Conservation (phyloP, 2,888 invertebrate genomes). For the Cerastis rubricosa region DNA sequence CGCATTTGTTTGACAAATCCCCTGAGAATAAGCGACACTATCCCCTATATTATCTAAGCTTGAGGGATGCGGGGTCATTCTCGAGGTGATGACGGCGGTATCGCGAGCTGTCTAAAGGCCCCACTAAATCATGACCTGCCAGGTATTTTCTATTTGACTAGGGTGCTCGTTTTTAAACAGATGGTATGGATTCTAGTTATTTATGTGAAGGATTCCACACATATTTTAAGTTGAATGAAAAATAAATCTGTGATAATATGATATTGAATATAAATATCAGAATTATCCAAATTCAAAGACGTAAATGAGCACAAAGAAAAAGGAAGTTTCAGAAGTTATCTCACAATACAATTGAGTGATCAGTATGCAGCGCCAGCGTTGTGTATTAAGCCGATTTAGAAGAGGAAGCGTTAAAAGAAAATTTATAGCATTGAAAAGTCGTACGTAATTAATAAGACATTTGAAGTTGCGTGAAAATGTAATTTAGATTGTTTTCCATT, state of each 20-base stretch:
- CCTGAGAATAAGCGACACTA: conserved; percentile 86
- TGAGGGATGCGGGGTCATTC: conserved; percentile 90
- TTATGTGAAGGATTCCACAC: conserved; percentile 70
- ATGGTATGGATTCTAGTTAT: conserved; percentile 80
- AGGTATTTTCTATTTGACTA: conserved; percentile 83
- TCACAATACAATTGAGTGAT: conserved; percentile 82
- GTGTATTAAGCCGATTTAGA: conserved; percentile 88
- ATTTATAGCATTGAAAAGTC: conserved; percentile 91
- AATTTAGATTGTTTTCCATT: conserved; percentile 90
- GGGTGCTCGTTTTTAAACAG: conserved; percentile 77
- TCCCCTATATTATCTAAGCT: conserved; percentile 86
- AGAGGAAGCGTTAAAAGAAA: conserved; percentile 88
- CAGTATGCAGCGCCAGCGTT: conserved; percentile 85
- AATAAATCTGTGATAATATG: conserved; percentile 13
- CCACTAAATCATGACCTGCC: conserved; percentile 86
- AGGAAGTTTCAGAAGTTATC: conserved; percentile 71
- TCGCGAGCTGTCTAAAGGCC: conserved; percentile 82
- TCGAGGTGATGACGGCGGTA: conserved; percentile 89
- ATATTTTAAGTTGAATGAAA: conserved; percentile 31
- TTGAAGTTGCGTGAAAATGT: conserved; percentile 91
- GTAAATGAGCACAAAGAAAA: conserved; percentile 68
- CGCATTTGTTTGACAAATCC: conserved; percentile 91
- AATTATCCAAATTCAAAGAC: conserved; percentile 51
- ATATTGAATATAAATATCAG: conserved; percentile 51
- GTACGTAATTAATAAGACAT: conserved; percentile 90